Evolutionary conservation across 2,797 vertebrate genomes (phyloP).

Genomic region (Natrix natrix): DNA sequence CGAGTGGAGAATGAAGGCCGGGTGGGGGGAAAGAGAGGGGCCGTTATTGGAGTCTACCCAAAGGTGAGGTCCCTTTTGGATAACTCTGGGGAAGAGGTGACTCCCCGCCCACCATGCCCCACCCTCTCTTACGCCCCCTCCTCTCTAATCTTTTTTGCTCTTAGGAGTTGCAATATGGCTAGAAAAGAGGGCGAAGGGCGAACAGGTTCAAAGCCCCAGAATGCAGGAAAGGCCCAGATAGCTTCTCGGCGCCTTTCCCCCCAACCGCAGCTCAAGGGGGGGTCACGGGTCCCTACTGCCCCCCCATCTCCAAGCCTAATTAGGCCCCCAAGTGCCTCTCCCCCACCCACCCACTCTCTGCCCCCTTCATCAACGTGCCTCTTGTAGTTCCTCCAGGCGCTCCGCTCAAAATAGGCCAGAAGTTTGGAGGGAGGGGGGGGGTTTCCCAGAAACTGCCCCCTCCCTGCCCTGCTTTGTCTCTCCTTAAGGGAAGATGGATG

Average conservation of each 20-base stretch:
- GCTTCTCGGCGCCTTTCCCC: neutral
- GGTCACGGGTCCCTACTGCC: conserved; percentile 67
- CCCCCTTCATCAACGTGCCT: conserved; percentile 91
- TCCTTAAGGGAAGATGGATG: conserved; percentile 87
- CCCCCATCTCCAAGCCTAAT: conserved; percentile 67
- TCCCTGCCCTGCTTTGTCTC: conserved; percentile 77
- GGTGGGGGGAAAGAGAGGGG: conserved; percentile 55
- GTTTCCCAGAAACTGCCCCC: conserved; percentile 71
- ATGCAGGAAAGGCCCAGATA: neutral
- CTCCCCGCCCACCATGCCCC: conserved; percentile 65
- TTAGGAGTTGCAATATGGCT: neutral
- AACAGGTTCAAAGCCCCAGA: neutral
- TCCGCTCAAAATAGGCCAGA: conserved; percentile 87
- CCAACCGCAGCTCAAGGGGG: conserved; percentile 47
- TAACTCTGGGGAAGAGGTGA: conserved; percentile 56
- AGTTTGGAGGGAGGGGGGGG: conserved; percentile 78
- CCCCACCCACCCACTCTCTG: conserved; percentile 53
- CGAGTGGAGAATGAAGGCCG: conserved; percentile 78
- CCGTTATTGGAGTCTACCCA: conserved; percentile 95
- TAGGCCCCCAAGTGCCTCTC: conserved; percentile 84
- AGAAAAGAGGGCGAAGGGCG: neutral
- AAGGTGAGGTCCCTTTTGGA: conserved; percentile 93
- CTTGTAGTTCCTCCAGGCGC: conserved; percentile 76
- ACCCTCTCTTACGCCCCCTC: conserved; percentile 67
- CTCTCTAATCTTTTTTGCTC: conserved; percentile 52